Conservation (phyloP, 2,797 vertebrate species). For the Acestrorhynchus altus region DNA sequence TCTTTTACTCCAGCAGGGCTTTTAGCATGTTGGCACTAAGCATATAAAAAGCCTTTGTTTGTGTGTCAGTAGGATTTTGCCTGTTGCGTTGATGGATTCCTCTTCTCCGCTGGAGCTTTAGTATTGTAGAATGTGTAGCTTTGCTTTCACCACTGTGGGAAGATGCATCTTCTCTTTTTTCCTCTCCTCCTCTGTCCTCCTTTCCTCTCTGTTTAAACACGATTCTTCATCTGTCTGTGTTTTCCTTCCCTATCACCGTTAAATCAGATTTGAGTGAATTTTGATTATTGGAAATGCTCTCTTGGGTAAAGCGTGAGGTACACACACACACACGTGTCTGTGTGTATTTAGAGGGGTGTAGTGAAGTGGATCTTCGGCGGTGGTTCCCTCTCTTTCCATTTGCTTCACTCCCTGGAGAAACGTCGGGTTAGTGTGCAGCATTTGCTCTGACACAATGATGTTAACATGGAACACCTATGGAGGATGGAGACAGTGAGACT, state of each 20-base stretch:
- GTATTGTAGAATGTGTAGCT: neutral
- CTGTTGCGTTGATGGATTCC: neutral
- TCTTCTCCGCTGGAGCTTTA: neutral
- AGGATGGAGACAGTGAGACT: conserved; percentile 10
- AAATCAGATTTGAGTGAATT: conserved; percentile 25
- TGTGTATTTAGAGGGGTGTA: conserved; percentile 15
- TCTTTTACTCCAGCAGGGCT: no score
- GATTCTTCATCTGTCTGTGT: neutral
- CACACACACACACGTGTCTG: neutral
- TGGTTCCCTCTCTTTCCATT: conserved; percentile 35
- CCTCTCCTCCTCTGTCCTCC: neutral
- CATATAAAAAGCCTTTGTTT: neutral
- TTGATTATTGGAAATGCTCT: conserved; percentile 27
- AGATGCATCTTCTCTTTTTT: neutral
- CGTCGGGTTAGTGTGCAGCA: conserved; percentile 57
- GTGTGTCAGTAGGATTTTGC: neutral
- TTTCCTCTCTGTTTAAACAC: neutral
- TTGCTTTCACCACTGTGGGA: neutral
- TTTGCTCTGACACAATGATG: conserved; percentile 63
- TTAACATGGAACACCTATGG: conserved; percentile 29
- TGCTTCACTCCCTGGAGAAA: conserved; percentile 54
- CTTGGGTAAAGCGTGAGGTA: neutral
- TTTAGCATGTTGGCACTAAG: no score
- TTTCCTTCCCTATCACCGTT: conserved; percentile 2
- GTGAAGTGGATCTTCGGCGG: conserved; percentile 21